phyloP scores from a whole-genome alignment of 2,888 invertebrate genomes.

The Trilocha varians region DNA sequence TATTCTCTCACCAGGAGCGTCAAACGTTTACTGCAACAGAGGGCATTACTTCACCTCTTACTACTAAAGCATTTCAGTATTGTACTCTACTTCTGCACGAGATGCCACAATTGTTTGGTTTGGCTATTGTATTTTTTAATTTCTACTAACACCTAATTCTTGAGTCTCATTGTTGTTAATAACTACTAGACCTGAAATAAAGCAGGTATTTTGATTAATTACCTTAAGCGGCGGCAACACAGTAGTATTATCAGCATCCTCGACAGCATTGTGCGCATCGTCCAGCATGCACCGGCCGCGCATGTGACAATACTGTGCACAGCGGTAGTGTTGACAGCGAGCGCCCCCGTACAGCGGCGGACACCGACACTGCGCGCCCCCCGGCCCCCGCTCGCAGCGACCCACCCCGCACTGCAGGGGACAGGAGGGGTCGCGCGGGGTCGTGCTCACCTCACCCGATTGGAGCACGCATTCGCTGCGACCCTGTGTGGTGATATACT shows the following conservation, averaged over 20 bases:
- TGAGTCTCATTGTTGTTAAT: no score
- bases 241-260: slow-evolving; percentile 4
- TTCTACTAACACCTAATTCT: no score
- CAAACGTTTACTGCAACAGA: no score
- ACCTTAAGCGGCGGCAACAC: slow-evolving; percentile 69
- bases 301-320: slow-evolving; percentile 78
- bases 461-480: slow-evolving; percentile 31
- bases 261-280: no score
- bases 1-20: no score
- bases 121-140: no score
- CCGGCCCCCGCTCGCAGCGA: slow-evolving; percentile 34
- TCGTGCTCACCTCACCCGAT: not conserved
- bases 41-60: no score
- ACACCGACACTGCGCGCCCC: slow-evolving; percentile 55
- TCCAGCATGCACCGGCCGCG: slow-evolving; percentile 23
- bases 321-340: slow-evolving; percentile 78
- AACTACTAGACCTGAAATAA: no score
- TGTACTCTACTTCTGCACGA: no score
- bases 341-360: slow-evolving; percentile 62
- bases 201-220: no score
- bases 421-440: not conserved
- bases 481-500: slow-evolving; percentile 15
- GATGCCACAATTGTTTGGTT: no score
- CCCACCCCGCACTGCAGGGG: not conserved
- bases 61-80: no score